Evolutionary conservation across 1,140 invertebrate genomes (phyloP), one percentile per base, ranked within the genome.

Genomic region (Ceratoteleas bidentatus): DNA sequence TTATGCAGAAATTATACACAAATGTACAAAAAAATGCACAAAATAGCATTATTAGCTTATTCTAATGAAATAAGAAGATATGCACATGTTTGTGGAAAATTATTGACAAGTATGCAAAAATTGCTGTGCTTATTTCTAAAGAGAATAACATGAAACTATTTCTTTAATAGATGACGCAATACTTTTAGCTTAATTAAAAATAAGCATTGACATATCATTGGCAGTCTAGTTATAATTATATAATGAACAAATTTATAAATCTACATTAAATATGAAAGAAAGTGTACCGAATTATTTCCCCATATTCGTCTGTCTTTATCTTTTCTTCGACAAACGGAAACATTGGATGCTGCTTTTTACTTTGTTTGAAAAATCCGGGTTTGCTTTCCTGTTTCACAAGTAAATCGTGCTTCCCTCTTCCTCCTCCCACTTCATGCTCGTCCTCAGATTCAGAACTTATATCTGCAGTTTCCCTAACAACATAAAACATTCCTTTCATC

Each of bases 281-380:
- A 65, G 11, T 13, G 32, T 85, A 94, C 92, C 92, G 94, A 54
- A 99, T 97, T 52, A 98, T 95, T 92, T 99, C 98, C 0, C 98
- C 98, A 89, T 99, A 99, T 87, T 99, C 97, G 87, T 99, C 98
- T 87, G 94, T 95, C 90, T 98, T 96, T 0, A 98, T 94, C 91
- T 96, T 97, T 84, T 99, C 98, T 91, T 99, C 98, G 53, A 96
- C 93, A 86, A 95, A 97, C 1, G 98, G 98, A 91, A 98, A 99
- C 96, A 99, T 99, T 0, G 98, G 98, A 91, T 98, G 96, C 81
- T 97, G 96, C 66, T 98, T 96, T 92, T 98, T 98, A 84, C 94
- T 97, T 74, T 96, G 95, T 92, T 98, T 99, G 88, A 99, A 98
- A 89, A 97, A 98, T 52, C 95, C 94, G 6, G 93, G 92, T 87